phyloP scores from a whole-genome alignment of 2,888 invertebrate genomes.

The Formica aserva region DNA sequence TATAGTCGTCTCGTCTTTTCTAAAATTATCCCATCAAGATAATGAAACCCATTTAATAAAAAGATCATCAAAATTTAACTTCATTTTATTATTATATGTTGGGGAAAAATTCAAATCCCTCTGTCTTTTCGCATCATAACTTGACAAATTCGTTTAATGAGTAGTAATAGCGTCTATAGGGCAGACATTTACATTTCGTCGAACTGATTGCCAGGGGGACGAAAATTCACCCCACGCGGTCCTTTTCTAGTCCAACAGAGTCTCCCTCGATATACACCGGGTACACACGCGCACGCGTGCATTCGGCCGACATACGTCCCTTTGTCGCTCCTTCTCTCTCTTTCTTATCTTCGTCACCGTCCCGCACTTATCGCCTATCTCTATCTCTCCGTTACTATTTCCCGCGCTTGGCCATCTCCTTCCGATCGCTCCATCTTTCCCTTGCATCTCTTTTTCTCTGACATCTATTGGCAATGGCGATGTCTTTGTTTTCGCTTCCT shows the following conservation, averaged over 20 bases:
- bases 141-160: background rate
- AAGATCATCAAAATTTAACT: background rate
- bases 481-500: slow-evolving; percentile 18
- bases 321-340: background rate
- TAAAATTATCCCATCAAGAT: background rate
- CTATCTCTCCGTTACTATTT: slow-evolving; percentile 3
- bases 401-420: slow-evolving; percentile 4
- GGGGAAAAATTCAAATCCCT: background rate
- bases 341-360: background rate
- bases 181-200: slow-evolving; percentile 12
- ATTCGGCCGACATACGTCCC: slow-evolving; percentile 37
- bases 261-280: slow-evolving; percentile 30
- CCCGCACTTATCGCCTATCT: slow-evolving; percentile 10
- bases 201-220: slow-evolving; percentile 24
- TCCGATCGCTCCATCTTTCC: background rate
- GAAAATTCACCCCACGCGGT: background rate
- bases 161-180: background rate
- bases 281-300: slow-evolving; percentile 71
- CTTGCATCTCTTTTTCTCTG: background rate
- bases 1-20: no score
- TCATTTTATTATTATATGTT: background rate
- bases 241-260: background rate
- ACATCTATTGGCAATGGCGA: background rate
- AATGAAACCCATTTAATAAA: background rate
- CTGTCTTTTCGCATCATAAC: background rate